Evolutionary conservation across 2,113 vertebrate genomes (phyloP).

Genomic region (Antidorcas marsupialis): DNA sequence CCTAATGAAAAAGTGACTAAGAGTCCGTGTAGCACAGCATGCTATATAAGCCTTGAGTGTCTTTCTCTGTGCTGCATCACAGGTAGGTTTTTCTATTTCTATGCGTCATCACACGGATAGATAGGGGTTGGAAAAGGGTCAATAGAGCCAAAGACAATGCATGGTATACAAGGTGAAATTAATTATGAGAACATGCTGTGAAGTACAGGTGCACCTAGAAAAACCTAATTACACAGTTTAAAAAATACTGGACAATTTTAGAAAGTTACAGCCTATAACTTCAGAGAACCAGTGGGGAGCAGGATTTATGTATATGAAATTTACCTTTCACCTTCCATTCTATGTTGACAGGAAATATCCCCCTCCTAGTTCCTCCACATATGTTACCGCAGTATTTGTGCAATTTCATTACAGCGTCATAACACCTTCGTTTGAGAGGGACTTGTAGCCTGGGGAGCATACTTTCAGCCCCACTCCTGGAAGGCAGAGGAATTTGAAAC

Average conservation of each 20-base stretch:
- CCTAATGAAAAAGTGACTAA: not conserved
- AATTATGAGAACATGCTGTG: not conserved
- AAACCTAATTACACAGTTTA: not conserved
- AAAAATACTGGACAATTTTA: not conserved
- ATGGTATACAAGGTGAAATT: not conserved
- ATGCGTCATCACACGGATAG: not conserved
- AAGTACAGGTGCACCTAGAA: not conserved
- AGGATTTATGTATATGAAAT: not conserved
- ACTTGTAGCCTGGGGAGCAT: not conserved
- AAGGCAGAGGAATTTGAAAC: not conserved
- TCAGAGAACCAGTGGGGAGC: not conserved
- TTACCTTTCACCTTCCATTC: not conserved
- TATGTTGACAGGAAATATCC: not conserved
- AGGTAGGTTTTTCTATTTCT: constrained; percentile 5
- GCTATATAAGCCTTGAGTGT: not conserved
- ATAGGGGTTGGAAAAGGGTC: not conserved
- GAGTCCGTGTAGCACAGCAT: accelerated
- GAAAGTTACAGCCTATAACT: not conserved
- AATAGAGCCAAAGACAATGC: not conserved
- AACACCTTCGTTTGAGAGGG: not conserved
- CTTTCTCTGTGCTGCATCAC: not conserved
- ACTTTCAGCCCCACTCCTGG: not conserved
- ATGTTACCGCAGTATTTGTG: not conserved
- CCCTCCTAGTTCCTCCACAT: not conserved
- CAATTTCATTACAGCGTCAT: not conserved